Percentiles rank a stretch among this genome's conserved stretches.
Conservation (phyloP, 2,797 vertebrate genomes). For the Falco novaeseelandiae region DNA sequence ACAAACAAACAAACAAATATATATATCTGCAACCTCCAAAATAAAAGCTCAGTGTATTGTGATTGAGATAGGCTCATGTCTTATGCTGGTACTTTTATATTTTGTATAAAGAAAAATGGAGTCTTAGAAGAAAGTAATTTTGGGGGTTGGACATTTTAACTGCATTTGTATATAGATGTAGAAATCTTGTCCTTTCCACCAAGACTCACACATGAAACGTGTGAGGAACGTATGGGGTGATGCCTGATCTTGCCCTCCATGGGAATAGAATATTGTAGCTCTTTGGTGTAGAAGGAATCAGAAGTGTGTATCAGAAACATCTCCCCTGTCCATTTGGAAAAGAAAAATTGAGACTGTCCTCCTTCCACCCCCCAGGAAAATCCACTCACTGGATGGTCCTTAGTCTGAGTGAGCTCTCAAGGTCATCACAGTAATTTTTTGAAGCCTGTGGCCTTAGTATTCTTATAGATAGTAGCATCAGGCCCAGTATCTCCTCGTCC, state of each 20-base stretch:
- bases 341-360: neutral
- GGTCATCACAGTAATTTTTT: slow-evolving; percentile 52
- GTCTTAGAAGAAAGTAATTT: neutral
- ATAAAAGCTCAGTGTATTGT: slow-evolving; percentile 6
- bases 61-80: neutral
- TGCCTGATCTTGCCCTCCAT: neutral
- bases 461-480: slow-evolving; percentile 52
- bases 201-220: neutral
- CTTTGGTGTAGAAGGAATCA: neutral
- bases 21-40: neutral
- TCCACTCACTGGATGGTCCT: neutral
- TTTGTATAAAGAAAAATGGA: neutral
- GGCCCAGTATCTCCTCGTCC: slow-evolving; percentile 54
- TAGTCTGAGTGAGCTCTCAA: slow-evolving; percentile 21
- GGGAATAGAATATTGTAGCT: neutral
- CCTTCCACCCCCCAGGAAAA: neutral
- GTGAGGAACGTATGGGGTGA: neutral
- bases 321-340: slow-evolving; percentile 6
- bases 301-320: neutral
- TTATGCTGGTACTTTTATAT: neutral
- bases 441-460: slow-evolving; percentile 23
- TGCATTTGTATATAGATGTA: neutral
- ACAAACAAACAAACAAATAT: neutral
- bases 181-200: neutral
- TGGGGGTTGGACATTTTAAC: neutral